A percentile compares a stretch with the other conserved stretches of the same genome.
Conservation (phyloP, 1,140 invertebrate species). For the Papilio machaon region DNA sequence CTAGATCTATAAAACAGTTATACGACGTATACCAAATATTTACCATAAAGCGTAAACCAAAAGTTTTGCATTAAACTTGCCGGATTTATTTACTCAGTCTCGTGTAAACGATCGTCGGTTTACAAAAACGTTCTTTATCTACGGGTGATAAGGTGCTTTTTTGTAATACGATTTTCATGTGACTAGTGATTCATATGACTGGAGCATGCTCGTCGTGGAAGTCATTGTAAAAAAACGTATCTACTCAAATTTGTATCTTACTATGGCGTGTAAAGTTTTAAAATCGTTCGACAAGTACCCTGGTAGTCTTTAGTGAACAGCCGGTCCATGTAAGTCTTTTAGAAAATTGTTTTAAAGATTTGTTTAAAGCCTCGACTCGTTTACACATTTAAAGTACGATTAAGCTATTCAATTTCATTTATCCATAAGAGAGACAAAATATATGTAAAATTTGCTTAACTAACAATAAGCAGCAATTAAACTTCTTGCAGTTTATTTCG, state of each 20-base stretch:
- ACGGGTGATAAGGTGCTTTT: slow-evolving; percentile 38
- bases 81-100: slow-evolving; percentile 75
- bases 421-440: too few species aligned
- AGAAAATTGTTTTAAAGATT: slow-evolving; percentile 7
- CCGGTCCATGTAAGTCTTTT: neutral
- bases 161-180: slow-evolving; percentile 34
- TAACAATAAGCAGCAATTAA: neutral
- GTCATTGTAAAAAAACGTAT: slow-evolving; percentile 52
- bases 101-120: slow-evolving; percentile 55
- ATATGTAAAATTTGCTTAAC: too few species aligned
- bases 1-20: slow-evolving; percentile 81
- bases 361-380: neutral
- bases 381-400: neutral
- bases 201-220: slow-evolving; percentile 55
- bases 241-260: slow-evolving; percentile 45
- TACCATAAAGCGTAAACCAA: slow-evolving; percentile 81
- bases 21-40: slow-evolving; percentile 81
- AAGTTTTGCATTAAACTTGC: slow-evolving; percentile 81
- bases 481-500: neutral
- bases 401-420: neutral
- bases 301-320: neutral
- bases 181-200: slow-evolving; percentile 54
- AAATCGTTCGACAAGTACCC: slow-evolving; percentile 16
- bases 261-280: slow-evolving; percentile 27
- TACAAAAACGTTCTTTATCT: slow-evolving; percentile 50